Conservation (phyloP, 2,797 vertebrate genomes). For the Lerista edwardsae region DNA sequence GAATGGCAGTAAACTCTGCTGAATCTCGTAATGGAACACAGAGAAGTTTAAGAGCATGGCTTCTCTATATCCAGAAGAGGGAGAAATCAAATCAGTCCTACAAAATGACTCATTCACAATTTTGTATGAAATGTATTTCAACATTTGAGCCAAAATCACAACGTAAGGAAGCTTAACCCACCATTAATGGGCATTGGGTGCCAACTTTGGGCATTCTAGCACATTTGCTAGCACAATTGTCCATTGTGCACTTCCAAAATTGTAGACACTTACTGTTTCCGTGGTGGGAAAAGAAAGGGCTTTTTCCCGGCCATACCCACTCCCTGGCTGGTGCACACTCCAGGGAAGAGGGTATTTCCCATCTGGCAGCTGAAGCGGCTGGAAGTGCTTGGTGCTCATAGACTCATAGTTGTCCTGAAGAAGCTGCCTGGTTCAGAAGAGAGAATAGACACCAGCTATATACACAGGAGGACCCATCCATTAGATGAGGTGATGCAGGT, state of each 20-base stretch:
- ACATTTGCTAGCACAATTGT: background rate
- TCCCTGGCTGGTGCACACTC: slow-evolving; percentile 20
- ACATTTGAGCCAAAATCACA: background rate
- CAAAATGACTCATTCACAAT: background rate
- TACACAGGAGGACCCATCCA: no score
- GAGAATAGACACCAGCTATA: background rate
- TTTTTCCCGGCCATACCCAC: slow-evolving; percentile 41
- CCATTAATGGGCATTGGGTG: background rate
- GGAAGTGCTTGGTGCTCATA: slow-evolving; percentile 60
- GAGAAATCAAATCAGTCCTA: background rate
- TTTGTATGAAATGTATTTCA: background rate
- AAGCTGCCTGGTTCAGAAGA: background rate
- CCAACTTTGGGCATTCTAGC: background rate
- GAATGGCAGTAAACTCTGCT: background rate
- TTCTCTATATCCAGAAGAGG: background rate
- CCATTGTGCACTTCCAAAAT: background rate
- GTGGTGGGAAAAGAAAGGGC: background rate
- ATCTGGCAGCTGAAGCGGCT: slow-evolving; percentile 40
- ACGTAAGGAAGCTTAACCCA: background rate
- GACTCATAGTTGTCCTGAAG: slow-evolving; percentile 45
- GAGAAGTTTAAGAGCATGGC: background rate
- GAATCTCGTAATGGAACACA: background rate
- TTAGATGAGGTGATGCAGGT: no score
- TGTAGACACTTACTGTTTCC: slow-evolving; percentile 50
- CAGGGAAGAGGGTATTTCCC: slow-evolving; percentile 58